Conservation (phyloP, 2,113 vertebrate species). For the Dascyllus trimaculatus region DNA sequence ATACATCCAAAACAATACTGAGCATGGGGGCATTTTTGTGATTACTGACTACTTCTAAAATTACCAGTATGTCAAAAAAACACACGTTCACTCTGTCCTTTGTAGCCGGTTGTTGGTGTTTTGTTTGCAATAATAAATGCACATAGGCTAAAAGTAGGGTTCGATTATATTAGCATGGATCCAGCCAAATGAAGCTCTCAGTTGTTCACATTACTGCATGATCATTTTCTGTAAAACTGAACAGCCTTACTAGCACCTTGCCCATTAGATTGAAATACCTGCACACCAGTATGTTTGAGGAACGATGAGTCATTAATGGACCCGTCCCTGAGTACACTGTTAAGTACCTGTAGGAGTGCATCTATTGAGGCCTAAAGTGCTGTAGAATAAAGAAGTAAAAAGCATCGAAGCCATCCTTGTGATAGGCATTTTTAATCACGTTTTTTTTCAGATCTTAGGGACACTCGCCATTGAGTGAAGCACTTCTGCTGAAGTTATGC, state of each 20-base stretch:
- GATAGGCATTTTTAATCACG: constrained; percentile 10
- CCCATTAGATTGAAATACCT: constrained; percentile 28
- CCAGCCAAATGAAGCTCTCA: not conserved
- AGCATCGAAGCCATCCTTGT: not conserved
- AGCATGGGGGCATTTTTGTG: no score
- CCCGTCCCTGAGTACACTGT: constrained; percentile 6
- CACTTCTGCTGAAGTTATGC: constrained; percentile 36
- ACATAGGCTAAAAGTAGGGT: not conserved
- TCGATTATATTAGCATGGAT: constrained; percentile 12
- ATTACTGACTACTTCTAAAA: not conserved
- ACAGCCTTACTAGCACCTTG: constrained; percentile 21
- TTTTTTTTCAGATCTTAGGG: not conserved
- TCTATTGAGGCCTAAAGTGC: constrained; percentile 15
- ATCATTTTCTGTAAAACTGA: constrained; percentile 39
- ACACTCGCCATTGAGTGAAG: constrained; percentile 20
- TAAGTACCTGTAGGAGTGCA: constrained; percentile 34
- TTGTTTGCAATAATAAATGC: constrained; percentile 13
- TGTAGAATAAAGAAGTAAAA: constrained; percentile 40
- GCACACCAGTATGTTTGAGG: constrained; percentile 17
- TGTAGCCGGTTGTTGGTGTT: no score
- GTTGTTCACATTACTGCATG: constrained; percentile 40
- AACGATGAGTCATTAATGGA: constrained; percentile 35
- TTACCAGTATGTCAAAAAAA: no score
- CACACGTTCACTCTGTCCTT: no score
- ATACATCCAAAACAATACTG: no score